phyloP scores from a whole-genome alignment of 2,797 vertebrate genomes.

The Eulemur albifrons region DNA sequence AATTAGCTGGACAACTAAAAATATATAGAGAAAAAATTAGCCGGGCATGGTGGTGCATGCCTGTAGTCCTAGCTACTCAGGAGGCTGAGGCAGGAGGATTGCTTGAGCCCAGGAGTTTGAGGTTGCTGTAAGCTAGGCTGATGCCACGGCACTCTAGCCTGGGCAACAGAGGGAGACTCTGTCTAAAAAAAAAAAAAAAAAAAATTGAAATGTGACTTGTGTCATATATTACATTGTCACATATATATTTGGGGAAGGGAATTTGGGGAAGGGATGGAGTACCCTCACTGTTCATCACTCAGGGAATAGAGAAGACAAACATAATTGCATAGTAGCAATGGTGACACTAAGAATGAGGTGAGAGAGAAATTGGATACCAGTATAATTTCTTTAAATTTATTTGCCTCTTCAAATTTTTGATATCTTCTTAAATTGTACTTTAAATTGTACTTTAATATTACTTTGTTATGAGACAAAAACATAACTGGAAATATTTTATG shows the following conservation, averaged over 20 bases:
- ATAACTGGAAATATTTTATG: not conserved
- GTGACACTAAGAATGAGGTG: not conserved
- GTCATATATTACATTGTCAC: not conserved
- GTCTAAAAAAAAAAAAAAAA: not conserved
- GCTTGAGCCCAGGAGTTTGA: no score
- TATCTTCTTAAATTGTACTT: not conserved
- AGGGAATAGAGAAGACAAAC: not conserved
- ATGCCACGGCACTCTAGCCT: no score
- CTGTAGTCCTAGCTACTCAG: no score
- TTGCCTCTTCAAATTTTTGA: not conserved
- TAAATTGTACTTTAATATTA: not conserved
- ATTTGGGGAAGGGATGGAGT: not conserved
- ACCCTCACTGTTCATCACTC: not conserved
- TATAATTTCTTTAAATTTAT: not conserved
- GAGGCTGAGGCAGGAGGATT: no score
- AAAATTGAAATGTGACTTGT: not conserved
- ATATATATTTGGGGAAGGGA: not conserved
- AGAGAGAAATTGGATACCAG: not conserved
- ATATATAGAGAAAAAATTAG: no score
- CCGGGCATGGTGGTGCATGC: no score
- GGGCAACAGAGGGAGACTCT: no score
- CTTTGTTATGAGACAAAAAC: not conserved
- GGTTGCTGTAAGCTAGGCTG: no score
- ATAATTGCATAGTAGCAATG: not conserved
- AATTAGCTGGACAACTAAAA: no score